Evolutionary conservation across 2,113 vertebrate species (phyloP).

Genomic region (Canis aureus): DNA sequence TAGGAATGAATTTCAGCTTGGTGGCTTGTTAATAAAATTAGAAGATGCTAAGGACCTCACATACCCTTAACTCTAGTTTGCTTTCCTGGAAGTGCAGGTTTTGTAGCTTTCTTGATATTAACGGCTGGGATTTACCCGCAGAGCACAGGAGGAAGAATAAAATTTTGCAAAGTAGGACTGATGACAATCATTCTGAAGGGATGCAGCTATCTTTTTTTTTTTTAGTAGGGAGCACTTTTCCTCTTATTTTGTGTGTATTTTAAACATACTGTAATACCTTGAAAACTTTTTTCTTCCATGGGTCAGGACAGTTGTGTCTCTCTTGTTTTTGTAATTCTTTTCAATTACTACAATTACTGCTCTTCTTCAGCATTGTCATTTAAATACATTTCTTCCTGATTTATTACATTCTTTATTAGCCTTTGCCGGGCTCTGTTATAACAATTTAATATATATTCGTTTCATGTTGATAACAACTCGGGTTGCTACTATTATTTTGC

Average conservation of each 20-base stretch:
- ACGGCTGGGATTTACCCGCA: background rate
- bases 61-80: background rate
- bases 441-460: conserved; percentile 28
- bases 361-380: conserved; percentile 6
- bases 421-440: background rate
- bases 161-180: background rate
- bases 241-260: background rate
- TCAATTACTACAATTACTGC: background rate
- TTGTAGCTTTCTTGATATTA: background rate
- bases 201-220: background rate
- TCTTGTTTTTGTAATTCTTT: conserved; percentile 7
- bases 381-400: background rate
- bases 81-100: background rate
- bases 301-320: background rate
- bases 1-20: conserved; percentile 83
- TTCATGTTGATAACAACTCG: conserved; percentile 21
- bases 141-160: background rate
- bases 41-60: background rate
- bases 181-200: background rate
- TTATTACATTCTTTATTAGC: background rate
- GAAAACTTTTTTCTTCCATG: background rate
- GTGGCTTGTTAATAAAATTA: conserved; percentile 81
- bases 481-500: background rate
- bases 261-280: background rate
- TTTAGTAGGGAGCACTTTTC: background rate